These are phyloP conservation scores for Gobio gobio DNA, from an alignment of 2,113 vertebrate species.

Conservation along the genomic window DNA sequence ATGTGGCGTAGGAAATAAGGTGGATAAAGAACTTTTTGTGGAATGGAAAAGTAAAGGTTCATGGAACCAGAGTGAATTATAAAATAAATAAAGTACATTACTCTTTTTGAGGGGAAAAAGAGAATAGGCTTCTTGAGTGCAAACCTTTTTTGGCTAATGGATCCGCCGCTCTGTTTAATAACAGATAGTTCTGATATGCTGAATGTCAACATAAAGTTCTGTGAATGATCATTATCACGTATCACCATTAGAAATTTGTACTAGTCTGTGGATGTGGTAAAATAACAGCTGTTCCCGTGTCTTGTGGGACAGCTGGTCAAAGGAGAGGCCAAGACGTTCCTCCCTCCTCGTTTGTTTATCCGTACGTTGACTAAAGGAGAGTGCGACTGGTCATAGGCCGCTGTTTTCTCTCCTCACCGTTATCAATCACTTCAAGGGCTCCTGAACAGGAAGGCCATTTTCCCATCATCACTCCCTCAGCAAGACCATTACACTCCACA, in stretches of 20 bases:
- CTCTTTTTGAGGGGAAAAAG: neutral
- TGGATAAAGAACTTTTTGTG: too few relatives aligned
- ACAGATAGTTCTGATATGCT: constrained; percentile 58
- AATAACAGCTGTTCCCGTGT: constrained; percentile 58
- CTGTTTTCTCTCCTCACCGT: constrained; percentile 59
- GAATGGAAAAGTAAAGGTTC: too few relatives aligned
- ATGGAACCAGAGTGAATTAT: neutral
- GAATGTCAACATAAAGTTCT: constrained; percentile 69
- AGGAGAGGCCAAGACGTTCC: constrained; percentile 20
- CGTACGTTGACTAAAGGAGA: constrained; percentile 56
- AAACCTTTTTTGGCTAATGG: neutral
- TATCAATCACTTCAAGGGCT: constrained; percentile 73
- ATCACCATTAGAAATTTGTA: constrained; percentile 52
- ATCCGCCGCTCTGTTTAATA: constrained; percentile 55
- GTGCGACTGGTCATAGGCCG: constrained; percentile 46
- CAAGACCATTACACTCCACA: constrained; percentile 65
- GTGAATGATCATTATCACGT: constrained; percentile 62
- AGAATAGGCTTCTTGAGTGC: neutral
- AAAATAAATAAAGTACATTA: neutral
- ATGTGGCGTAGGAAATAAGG: too few relatives aligned
- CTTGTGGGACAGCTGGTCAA: constrained; percentile 38
- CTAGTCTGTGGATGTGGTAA: constrained; percentile 38
- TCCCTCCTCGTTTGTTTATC: constrained; percentile 68
- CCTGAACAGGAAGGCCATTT: constrained; percentile 64
- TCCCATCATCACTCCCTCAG: constrained; percentile 71